Evolutionary conservation across 2,888 invertebrate species (phyloP).

Genomic region (Icerya purchasi): DNA sequence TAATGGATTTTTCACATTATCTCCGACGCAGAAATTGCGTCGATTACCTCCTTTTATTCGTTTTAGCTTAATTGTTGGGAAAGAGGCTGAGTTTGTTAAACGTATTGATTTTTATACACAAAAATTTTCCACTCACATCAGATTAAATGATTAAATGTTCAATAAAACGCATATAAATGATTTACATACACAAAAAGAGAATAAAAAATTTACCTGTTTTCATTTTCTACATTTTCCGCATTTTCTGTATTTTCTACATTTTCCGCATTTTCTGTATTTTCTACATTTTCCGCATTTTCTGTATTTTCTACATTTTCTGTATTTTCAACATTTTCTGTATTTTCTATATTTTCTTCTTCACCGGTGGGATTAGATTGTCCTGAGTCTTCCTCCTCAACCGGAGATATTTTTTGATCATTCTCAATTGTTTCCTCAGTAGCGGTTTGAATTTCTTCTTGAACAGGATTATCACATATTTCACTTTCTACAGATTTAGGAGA

Average conservation of each 20-base stretch:
- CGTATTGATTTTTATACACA: background rate
- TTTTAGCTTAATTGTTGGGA: background rate
- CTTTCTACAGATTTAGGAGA: too few species aligned
- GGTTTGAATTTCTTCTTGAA: too few species aligned
- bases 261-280: too few species aligned
- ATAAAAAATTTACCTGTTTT: conserved; percentile 16
- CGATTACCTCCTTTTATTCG: background rate
- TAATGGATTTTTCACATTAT: background rate
- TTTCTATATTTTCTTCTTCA: too few species aligned
- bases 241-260: too few species aligned
- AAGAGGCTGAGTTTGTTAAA: background rate
- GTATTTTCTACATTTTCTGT: conserved; percentile 24
- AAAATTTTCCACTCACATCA: background rate
- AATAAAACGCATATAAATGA: background rate
- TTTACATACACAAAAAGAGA: background rate
- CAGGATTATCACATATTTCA: too few species aligned
- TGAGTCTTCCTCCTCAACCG: too few species aligned
- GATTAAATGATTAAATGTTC: background rate
- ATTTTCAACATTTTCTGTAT: too few species aligned
- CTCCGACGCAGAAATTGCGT: background rate
- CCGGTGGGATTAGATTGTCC: too few species aligned
- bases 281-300: too few species aligned
- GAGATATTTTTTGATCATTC: too few species aligned
- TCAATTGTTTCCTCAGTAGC: too few species aligned
- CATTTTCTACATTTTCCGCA: conserved; percentile 21